These are phyloP conservation scores for Tuberolachnus salignus DNA, from an alignment of 2,888 invertebrate genomes.

Conservation along the genomic window DNA sequence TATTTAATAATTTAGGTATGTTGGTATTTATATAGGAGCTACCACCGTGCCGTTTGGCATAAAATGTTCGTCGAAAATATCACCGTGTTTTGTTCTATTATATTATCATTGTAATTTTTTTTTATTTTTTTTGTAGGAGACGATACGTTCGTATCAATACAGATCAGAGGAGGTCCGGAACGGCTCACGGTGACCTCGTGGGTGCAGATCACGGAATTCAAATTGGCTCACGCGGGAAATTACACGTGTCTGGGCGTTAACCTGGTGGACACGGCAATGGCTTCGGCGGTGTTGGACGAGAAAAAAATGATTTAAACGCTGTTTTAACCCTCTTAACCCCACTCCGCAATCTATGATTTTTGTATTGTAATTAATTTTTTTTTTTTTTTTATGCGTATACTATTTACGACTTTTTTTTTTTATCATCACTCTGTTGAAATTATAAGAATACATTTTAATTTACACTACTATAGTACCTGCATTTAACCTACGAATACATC, in stretches of 20 bases:
- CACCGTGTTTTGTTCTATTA: too few species aligned
- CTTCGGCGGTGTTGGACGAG: slow-evolving; percentile 19
- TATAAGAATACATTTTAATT: too few species aligned
- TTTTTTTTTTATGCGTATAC: neutral
- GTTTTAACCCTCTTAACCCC: neutral
- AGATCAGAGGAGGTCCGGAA: slow-evolving; percentile 45
- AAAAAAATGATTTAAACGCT: slow-evolving; percentile 20
- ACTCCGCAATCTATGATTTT: neutral
- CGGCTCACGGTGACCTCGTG: slow-evolving; percentile 26
- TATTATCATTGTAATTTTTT: too few species aligned
- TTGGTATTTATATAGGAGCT: too few species aligned
- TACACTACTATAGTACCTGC: too few species aligned
- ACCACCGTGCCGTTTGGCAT: too few species aligned
- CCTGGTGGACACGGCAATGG: neutral
- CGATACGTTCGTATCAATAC: slow-evolving; percentile 33
- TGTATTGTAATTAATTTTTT: neutral
- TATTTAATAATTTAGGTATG: too few species aligned
- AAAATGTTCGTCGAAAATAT: neutral
- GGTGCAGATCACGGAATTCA: slow-evolving; percentile 45
- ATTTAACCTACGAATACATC: too few species aligned
- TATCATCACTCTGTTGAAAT: too few species aligned
- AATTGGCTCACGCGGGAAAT: slow-evolving; percentile 17
- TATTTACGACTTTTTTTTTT: neutral
- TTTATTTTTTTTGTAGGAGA: slow-evolving; percentile 13
- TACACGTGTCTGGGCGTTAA: slow-evolving; percentile 37